These are phyloP conservation scores for Yponomeuta sedellus DNA, from an alignment of 2,888 invertebrate species.

Conservation along the genomic window DNA sequence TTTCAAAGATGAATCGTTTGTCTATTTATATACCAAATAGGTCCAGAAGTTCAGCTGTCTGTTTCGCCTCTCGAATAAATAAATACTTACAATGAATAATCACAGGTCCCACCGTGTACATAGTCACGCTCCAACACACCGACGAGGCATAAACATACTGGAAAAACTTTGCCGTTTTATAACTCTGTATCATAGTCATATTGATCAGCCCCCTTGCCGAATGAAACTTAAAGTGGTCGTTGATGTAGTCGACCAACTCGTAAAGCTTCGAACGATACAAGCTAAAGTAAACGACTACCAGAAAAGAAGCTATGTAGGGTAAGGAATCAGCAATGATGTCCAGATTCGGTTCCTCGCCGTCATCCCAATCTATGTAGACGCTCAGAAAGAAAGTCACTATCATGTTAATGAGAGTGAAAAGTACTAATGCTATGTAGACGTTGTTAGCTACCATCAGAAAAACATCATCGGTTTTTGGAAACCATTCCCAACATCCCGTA, in stretches of 20 bases:
- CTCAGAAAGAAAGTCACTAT: conserved; percentile 38
- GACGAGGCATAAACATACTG: conserved; percentile 56
- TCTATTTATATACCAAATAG: no score
- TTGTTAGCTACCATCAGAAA: conserved; percentile 40
- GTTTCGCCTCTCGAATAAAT: background rate
- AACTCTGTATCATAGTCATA: conserved; percentile 57
- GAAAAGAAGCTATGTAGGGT: conserved; percentile 45
- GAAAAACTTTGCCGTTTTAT: conserved; percentile 45
- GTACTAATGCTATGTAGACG: conserved; percentile 42
- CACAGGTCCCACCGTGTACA: conserved; percentile 51
- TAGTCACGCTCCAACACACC: conserved; percentile 53
- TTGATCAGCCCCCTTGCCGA: conserved; percentile 60
- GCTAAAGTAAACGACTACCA: conserved; percentile 42
- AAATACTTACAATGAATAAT: conserved; percentile 49
- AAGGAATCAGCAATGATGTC: conserved; percentile 52
- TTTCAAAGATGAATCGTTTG: no score
- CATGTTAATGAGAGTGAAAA: conserved; percentile 41
- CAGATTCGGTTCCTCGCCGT: conserved; percentile 56
- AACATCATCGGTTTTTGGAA: conserved; percentile 30
- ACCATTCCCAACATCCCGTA: conserved; percentile 61
- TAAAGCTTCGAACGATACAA: conserved; percentile 44
- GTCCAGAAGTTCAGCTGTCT: no score
- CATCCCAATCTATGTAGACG: conserved; percentile 49
- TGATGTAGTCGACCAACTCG: conserved; percentile 45
- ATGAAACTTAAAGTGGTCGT: conserved; percentile 48